Evolutionary conservation across 2,113 vertebrate genomes (phyloP), one percentile per base, ranked within the genome.

Genomic region (Alosa alosa): DNA sequence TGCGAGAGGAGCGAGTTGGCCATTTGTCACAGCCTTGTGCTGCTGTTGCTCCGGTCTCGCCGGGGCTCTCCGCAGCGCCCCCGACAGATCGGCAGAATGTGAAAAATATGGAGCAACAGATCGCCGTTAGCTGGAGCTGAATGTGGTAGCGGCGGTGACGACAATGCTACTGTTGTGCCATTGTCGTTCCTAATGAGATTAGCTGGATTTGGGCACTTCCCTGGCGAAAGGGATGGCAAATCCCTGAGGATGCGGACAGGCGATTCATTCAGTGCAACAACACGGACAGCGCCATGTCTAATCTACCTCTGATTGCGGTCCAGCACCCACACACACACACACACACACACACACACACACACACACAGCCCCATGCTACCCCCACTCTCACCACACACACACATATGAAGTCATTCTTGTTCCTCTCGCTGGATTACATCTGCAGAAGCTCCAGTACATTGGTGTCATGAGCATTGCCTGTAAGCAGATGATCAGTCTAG

Each of bases 291-390:
- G 52, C 78, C 75, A 10, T 41, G 25, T 88, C 83, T 81, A 75
- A 88, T 88, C n/a, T 17, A n/a, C 6, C 36, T 82, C 39, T 82
- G 55, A 82, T 52, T 52, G 57, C 31, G 49, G 81, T 82, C 60
- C 36, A 75, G 20, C 81, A 87, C 64, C 15, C 31, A 18, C 83
- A 82, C 45, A 82, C 64, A 22, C 31, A 18, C 83, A 82, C 45
- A 82, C 9, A 31, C 45, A 49, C 81, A 22, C 36, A 17, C 20
- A 81, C 52, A 64, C 60, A n/a, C 25, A 36, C n/a, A 68, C n/a
- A 25, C 60, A 6, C 4, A n/a, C 1, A 25, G 8, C n/a, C n/a
- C 7, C 64, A 36, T 15, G 11, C 25, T 15, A 72, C 64, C 8
- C 25, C n/a, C 64, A 72, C 25, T 7, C 25, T 31, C 64, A 31